Conservation (phyloP, 2,113 vertebrate species). For the Micronycteris hirsuta region DNA sequence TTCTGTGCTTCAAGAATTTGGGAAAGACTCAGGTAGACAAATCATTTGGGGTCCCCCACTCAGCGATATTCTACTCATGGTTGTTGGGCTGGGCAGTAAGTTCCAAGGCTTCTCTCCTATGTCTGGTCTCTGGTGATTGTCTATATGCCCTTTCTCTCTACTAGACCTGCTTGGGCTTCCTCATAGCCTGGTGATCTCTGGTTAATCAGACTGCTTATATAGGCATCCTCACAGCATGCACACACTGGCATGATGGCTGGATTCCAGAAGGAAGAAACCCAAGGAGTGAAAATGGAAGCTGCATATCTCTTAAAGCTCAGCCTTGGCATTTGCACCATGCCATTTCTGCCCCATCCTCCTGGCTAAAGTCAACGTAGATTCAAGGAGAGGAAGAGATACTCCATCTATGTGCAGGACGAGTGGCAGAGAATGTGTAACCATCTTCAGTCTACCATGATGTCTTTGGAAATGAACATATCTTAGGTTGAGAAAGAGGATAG, state of each 20-base stretch:
- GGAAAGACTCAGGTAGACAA: background rate
- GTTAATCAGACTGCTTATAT: background rate
- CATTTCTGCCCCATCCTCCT: background rate
- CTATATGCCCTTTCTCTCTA: background rate
- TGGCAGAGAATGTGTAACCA: background rate
- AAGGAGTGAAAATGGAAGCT: background rate
- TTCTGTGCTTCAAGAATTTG: background rate
- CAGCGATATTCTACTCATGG: background rate
- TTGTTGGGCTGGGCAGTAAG: background rate
- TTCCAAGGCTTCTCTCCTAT: background rate
- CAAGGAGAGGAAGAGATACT: background rate
- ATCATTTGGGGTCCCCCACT: background rate
- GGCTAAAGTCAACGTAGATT: background rate
- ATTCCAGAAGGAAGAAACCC: background rate
- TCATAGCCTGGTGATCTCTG: background rate
- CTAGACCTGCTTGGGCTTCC: background rate
- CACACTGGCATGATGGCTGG: rapidly evolving
- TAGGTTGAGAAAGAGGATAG: background rate
- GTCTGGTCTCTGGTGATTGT: background rate
- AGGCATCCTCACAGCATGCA: background rate
- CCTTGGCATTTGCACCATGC: background rate
- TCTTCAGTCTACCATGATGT: background rate
- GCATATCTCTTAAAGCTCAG: background rate
- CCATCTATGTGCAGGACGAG: too few species aligned
- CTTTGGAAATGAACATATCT: background rate